Conservation (phyloP, 2,113 vertebrate species). For the Alethe castanea region DNA sequence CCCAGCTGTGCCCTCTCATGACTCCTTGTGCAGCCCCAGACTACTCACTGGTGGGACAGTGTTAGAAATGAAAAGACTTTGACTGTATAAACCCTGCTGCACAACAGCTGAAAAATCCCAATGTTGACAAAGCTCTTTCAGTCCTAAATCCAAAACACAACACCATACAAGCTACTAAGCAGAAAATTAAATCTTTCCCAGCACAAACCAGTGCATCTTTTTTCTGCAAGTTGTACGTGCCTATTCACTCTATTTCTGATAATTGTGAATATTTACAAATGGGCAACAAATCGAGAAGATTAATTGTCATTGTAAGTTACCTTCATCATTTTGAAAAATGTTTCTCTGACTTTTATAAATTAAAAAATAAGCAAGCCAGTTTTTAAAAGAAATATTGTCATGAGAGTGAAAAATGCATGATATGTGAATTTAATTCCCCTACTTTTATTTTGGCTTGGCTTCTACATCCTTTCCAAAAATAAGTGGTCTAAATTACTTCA, state of each 20-base stretch:
- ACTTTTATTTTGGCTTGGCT: neutral
- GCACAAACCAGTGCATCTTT: neutral
- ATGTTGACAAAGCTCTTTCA: neutral
- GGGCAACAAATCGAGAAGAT: neutral
- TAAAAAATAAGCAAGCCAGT: neutral
- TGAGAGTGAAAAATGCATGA: neutral
- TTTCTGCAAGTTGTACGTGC: neutral
- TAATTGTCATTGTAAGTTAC: neutral
- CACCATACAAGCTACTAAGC: neutral
- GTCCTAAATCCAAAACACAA: neutral
- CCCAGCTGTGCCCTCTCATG: rapidly evolving
- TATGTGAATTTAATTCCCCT: neutral
- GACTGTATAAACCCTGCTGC: neutral
- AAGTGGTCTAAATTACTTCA: neutral
- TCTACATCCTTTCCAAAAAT: neutral
- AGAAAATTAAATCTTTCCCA: neutral
- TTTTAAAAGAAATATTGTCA: neutral
- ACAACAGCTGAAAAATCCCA: neutral
- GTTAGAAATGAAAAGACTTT: neutral
- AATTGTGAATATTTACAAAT: neutral
- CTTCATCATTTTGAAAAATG: neutral
- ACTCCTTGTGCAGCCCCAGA: neutral
- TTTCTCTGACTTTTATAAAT: neutral
- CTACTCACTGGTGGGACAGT: neutral
- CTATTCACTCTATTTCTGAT: neutral